Base-by-base conservation (phyloP, 1,140 invertebrate genomes). In the Linepithema humile region DNA sequence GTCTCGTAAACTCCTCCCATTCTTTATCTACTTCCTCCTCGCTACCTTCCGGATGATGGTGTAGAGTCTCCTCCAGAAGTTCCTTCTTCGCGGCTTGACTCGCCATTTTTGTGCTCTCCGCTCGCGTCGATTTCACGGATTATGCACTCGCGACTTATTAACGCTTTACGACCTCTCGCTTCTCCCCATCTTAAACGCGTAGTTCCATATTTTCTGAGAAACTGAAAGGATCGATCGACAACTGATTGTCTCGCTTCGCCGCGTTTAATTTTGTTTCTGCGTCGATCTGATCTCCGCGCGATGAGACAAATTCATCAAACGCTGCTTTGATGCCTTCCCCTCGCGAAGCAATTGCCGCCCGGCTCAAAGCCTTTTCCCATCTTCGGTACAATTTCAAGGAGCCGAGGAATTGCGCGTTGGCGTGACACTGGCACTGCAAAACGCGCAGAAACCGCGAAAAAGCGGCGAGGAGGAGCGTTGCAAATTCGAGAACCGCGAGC, bases 1-100 rank as follows among this genome's bases (percentile, higher is more conserved):
- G 93, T 86, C 95, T 95, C 65, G 94, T 95, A 83, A 96, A 96
- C 89, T 95, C 95, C 83, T 95, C 95, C 94, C 95, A 96, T 92
- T 96, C 95, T 91, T 94, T 94, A 85, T 95, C 95, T 35, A 95
- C 94, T 70, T 95, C 94, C 40, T 94, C 95, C 77, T 94, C 93
- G 77, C 91, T 94, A 17, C 92, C 94, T 75, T 94, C 94, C 38
- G 93, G 93, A 86, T 94, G 89, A 9, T 89, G 84, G 32, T 90
- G 91, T 35, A 93, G 88, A 87, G 88, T 95, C 84, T 94, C 95
- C 86, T 94, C 95, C 82, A 84, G 93, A 88, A 92, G 94, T 87
- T 94, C 95, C 74, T 93, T 92, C 90, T 95, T 94, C 20, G 84
- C 88, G 4, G 86, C 75, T n/a, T 91, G 90, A 57, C 86, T 89